These are phyloP conservation scores for Penaeus monodon DNA, from an alignment of 2,888 invertebrate genomes.

Conservation along the genomic window DNA sequence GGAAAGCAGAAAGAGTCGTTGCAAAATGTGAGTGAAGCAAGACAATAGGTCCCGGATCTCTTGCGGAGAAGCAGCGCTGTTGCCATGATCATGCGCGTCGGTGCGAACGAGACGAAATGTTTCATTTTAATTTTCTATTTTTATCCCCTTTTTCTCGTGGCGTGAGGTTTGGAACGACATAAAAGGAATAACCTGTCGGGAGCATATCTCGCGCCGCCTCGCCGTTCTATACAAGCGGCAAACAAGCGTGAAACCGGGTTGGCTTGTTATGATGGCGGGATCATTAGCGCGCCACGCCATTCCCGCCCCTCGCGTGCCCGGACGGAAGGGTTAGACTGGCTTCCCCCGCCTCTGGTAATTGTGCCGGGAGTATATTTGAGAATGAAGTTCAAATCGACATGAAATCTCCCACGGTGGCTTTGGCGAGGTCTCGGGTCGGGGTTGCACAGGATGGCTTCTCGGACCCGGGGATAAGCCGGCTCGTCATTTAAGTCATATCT, in stretches of 20 bases:
- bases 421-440: not conserved
- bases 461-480: too few species aligned
- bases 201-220: not conserved
- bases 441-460: too few species aligned
- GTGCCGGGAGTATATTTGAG: conserved; percentile 18
- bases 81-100: not conserved
- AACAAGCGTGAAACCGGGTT: conserved; percentile 13
- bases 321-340: conserved; percentile 11
- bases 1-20: not conserved
- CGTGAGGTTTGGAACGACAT: too few species aligned
- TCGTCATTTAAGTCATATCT: too few species aligned
- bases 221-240: conserved; percentile 1
- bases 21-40: not conserved
- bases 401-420: conserved; percentile 7
- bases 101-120: too few species aligned
- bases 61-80: not conserved
- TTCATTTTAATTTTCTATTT: not conserved
- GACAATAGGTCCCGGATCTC: not conserved
- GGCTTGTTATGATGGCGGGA: conserved; percentile 9
- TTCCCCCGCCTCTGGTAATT: conserved; percentile 4
- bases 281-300: conserved; percentile 20
- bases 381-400: conserved; percentile 28
- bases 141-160: not conserved
- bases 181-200: not conserved
- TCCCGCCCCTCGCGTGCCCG: not conserved